Conservation (phyloP, 2,888 invertebrate species). For the Desoria tigrina region DNA sequence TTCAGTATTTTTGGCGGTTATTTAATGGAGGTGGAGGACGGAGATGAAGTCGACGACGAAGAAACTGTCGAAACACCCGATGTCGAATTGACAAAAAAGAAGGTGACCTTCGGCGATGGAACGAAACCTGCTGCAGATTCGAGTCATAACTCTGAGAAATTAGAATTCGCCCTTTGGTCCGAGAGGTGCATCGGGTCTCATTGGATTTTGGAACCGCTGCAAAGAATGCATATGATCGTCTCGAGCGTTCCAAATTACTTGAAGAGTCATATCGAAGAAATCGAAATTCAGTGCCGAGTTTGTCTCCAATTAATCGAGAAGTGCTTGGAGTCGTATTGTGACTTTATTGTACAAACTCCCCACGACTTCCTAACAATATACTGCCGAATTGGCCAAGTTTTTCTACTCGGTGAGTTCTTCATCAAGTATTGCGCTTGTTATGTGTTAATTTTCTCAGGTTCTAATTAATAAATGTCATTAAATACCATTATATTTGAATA, state of each 20-base stretch:
- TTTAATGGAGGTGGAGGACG: background rate
- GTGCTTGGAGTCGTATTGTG: conserved; percentile 25
- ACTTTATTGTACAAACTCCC: conserved; percentile 26
- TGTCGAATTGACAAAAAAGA: conserved; percentile 1
- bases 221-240: conserved; percentile 29
- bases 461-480: too few relatives aligned
- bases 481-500: too few relatives aligned
- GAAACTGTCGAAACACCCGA: background rate
- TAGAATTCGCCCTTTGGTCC: conserved; percentile 27
- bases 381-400: conserved; percentile 32
- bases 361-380: conserved; percentile 37
- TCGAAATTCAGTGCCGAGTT: conserved; percentile 31
- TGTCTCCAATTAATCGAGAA: conserved; percentile 29
- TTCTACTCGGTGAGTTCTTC: conserved; percentile 29
- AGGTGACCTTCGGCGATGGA: conserved; percentile 29
- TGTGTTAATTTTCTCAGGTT: too few relatives aligned
- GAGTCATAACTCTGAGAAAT: background rate
- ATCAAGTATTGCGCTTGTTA: too few relatives aligned
- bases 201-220: conserved; percentile 42
- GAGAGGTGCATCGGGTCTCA: conserved; percentile 21
- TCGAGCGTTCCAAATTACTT: conserved; percentile 20
- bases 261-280: conserved; percentile 19
- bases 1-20: conserved; percentile 13
- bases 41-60: background rate
- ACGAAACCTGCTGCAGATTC: conserved; percentile 18